These are phyloP conservation scores for Anarsia innoxiella DNA, from an alignment of 2,888 invertebrate species.

Conservation along the genomic window DNA sequence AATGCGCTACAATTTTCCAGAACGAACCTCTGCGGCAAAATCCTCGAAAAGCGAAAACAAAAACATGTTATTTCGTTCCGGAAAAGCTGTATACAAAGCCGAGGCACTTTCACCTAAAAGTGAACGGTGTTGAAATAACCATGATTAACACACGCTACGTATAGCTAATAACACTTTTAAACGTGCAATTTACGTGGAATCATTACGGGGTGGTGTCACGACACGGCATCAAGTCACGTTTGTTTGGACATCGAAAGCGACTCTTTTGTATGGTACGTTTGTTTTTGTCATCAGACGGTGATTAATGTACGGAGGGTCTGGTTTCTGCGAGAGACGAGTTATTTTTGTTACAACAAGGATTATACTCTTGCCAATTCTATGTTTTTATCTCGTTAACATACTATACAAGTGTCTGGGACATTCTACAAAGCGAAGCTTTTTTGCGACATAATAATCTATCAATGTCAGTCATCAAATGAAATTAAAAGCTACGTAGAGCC, in stretches of 20 bases:
- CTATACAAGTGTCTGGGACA: no score
- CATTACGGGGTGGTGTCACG: slow-evolving; percentile 31
- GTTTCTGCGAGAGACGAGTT: no score
- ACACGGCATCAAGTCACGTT: slow-evolving; percentile 28
- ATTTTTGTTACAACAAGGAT: no score
- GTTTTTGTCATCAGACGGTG: slow-evolving; percentile 51
- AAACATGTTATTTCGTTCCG: background rate
- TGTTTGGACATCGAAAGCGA: slow-evolving; percentile 29
- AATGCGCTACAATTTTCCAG: no score
- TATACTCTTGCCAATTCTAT: no score
- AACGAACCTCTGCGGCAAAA: no score
- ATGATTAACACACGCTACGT: slow-evolving; percentile 3
- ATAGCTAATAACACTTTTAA: slow-evolving; percentile 9
- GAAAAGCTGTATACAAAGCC: background rate
- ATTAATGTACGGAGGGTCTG: slow-evolving; percentile 36
- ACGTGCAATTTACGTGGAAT: slow-evolving; percentile 29
- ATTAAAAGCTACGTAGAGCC: no score
- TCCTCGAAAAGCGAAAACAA: no score
- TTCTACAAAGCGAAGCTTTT: no score
- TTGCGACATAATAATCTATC: no score
- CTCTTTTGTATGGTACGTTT: slow-evolving; percentile 41
- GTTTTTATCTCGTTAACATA: no score
- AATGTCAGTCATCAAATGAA: no score
- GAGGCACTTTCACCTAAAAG: background rate
- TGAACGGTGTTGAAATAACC: slow-evolving; percentile 4